Conservation (phyloP, 2,113 vertebrate genomes). For the Falco punctatus region DNA sequence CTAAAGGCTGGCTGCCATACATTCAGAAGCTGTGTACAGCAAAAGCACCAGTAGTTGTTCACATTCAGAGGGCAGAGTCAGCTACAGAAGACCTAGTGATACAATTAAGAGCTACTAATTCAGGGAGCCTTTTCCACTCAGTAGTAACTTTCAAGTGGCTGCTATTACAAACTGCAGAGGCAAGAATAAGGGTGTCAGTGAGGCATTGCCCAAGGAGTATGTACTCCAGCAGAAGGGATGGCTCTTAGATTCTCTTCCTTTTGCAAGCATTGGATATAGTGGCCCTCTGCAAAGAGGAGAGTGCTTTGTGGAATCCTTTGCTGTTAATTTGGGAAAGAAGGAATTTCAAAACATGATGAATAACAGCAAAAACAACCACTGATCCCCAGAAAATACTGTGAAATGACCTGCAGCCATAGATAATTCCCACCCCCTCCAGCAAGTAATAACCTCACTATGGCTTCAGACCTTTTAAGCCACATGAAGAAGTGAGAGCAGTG, state of each 20-base stretch:
- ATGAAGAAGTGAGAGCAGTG: neutral
- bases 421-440: neutral
- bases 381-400: neutral
- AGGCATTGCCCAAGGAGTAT: neutral
- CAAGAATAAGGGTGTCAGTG: neutral
- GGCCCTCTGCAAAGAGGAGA: neutral
- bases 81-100: rapidly evolving
- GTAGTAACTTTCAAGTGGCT: neutral
- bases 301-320: neutral
- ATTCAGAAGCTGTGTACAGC: neutral
- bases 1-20: neutral
- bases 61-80: neutral
- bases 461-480: neutral
- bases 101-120: neutral
- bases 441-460: neutral
- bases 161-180: neutral
- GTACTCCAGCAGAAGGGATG: neutral
- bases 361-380: neutral
- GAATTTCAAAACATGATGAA: neutral
- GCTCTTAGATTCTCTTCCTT: neutral
- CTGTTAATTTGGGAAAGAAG: neutral
- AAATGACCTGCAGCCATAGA: neutral
- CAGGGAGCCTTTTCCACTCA: neutral
- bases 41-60: neutral
- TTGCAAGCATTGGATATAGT: neutral